Conservation (phyloP, 2,113 vertebrate genomes). For the Cariama cristata region DNA sequence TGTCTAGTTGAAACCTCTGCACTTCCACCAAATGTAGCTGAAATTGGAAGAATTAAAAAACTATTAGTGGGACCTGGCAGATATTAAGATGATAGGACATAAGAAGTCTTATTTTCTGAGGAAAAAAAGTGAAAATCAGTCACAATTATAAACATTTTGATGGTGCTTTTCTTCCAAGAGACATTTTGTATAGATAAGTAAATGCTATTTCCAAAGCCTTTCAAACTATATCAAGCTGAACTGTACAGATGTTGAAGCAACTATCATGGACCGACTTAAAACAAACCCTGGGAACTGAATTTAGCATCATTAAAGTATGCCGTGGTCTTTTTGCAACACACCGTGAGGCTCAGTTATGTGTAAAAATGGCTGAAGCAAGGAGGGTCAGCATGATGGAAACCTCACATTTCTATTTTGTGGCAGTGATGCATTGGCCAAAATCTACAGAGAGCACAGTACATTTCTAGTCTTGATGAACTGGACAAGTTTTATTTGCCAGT, state of each 20-base stretch:
- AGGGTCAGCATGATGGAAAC: background rate
- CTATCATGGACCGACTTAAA: background rate
- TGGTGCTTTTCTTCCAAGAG: background rate
- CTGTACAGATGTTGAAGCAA: background rate
- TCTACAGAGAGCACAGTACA: fast-evolving
- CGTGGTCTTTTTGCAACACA: background rate
- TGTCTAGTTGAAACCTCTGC: background rate
- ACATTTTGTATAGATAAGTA: background rate
- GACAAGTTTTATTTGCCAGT: background rate
- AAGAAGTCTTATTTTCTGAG: background rate
- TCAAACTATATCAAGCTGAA: background rate
- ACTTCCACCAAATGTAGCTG: background rate
- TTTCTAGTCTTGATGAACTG: background rate
- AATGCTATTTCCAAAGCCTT: background rate
- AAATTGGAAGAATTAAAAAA: background rate
- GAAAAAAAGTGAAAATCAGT: background rate
- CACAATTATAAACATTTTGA: background rate
- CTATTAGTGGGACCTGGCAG: background rate
- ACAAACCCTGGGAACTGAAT: background rate
- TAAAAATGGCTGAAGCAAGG: background rate
- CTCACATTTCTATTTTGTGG: background rate
- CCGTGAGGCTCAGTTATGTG: background rate
- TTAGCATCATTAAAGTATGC: background rate
- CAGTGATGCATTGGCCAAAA: background rate
- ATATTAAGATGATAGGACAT: background rate